A percentile compares a stretch with the other conserved stretches of the same genome.
These are phyloP conservation scores for Crocidura indochinensis DNA, from an alignment of 2,797 vertebrate species.

Conservation along the genomic window DNA sequence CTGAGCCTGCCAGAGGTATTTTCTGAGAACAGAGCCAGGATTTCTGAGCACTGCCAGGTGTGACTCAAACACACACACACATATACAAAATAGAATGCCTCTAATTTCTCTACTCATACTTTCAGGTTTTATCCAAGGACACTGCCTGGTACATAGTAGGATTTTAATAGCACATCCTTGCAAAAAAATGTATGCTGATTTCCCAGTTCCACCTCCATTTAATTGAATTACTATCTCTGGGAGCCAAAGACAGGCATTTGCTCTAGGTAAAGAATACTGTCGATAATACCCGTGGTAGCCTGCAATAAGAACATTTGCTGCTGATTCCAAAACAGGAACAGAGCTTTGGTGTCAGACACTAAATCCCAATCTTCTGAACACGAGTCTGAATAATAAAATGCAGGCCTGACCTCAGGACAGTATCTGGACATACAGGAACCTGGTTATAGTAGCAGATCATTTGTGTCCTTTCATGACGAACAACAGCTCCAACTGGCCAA, in stretches of 20 bases:
- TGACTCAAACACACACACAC: too few relatives aligned
- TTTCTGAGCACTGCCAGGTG: too few relatives aligned
- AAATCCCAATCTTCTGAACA: background rate
- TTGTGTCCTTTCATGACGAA: background rate
- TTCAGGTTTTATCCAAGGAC: background rate
- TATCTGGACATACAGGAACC: background rate
- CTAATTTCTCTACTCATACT: conserved; percentile 12
- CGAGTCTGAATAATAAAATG: background rate
- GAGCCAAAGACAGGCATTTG: background rate
- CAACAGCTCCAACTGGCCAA: background rate
- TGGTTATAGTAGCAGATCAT: background rate
- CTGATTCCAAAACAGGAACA: background rate
- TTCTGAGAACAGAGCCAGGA: too few relatives aligned
- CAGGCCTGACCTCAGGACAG: too few relatives aligned
- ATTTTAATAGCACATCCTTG: background rate
- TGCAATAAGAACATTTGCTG: background rate
- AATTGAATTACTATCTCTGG: background rate
- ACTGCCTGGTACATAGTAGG: background rate
- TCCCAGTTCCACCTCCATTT: too few relatives aligned
- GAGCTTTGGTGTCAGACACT: background rate
- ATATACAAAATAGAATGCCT: background rate
- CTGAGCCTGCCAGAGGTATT: too few relatives aligned
- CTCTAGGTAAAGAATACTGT: background rate
- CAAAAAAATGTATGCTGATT: background rate
- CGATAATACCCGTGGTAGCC: background rate